Percentiles rank a stretch among this genome's conserved stretches.
These are phyloP conservation scores for Myocastor coypus DNA, from an alignment of 2,113 vertebrate species.

Conservation along the genomic window DNA sequence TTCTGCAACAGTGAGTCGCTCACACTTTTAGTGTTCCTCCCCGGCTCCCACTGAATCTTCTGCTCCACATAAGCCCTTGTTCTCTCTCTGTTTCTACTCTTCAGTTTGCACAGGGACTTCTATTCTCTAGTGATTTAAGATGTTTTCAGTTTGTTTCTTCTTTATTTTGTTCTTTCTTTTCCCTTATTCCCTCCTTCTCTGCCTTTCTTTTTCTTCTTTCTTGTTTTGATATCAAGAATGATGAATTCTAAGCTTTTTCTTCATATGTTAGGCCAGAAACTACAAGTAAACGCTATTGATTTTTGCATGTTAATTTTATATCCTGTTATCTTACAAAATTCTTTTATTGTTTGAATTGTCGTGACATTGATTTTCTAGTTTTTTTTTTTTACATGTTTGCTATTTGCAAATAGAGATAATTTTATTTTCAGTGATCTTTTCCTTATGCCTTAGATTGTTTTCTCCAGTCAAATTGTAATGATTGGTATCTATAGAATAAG, in stretches of 20 bases:
- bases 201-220: too few relatives aligned
- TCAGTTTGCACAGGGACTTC: background rate
- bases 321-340: slow-evolving; percentile 54
- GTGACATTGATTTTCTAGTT: slow-evolving; percentile 42
- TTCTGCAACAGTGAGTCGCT: background rate
- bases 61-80: too few relatives aligned
- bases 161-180: background rate
- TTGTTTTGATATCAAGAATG: background rate
- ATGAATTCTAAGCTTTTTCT: slow-evolving; percentile 17
- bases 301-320: slow-evolving; percentile 68
- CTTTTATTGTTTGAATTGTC: slow-evolving; percentile 51
- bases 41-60: background rate
- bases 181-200: background rate
- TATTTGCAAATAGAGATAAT: slow-evolving; percentile 21
- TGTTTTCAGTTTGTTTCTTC: background rate
- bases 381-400: slow-evolving; percentile 11
- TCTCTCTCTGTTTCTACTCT: background rate
- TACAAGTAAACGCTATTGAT: slow-evolving; percentile 31
- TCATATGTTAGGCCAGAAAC: background rate
- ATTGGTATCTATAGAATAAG: background rate
- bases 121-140: background rate
- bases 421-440: slow-evolving; percentile 28
- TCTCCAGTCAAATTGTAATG: background rate
- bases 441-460: background rate
- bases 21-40: background rate